Evolutionary conservation across 1,140 invertebrate genomes (phyloP).

Genomic region (Eriosoma lanigerum): DNA sequence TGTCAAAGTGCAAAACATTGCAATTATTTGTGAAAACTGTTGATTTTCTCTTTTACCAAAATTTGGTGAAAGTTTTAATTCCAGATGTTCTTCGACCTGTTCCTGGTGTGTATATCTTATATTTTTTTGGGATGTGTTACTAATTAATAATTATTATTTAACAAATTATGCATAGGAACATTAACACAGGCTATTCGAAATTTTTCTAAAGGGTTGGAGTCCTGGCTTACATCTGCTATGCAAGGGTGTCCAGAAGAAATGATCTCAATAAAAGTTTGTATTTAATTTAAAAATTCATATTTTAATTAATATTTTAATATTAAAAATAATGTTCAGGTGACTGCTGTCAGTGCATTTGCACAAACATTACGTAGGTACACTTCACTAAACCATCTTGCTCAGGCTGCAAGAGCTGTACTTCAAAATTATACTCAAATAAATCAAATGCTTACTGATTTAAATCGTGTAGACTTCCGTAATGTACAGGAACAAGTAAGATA

Average conservation of each 20-base stretch:
- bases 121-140: background rate
- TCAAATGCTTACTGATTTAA: conserved; percentile 96
- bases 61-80: conserved; percentile 91
- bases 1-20: conserved; percentile 65
- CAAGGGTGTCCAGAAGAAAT: conserved; percentile 81
- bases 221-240: conserved; percentile 84
- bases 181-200: conserved; percentile 91
- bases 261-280: conserved; percentile 75
- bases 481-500: conserved; percentile 76
- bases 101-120: conserved; percentile 68
- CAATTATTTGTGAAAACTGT: conserved; percentile 75
- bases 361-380: conserved; percentile 95
- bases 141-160: background rate
- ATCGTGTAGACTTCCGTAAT: conserved; percentile 96
- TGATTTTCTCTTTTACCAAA: conserved; percentile 94
- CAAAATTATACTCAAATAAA: conserved; percentile 93
- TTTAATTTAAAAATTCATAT: background rate
- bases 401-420: conserved; percentile 92
- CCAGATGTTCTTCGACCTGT: conserved; percentile 94
- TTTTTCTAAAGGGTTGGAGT: conserved; percentile 89
- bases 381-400: conserved; percentile 96
- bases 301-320: too few relatives aligned
- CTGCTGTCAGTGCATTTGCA: conserved; percentile 87
- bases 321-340: conserved; percentile 58
- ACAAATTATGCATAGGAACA: conserved; percentile 64